A percentile compares a stretch with the other conserved stretches of the same genome.
Evolutionary conservation across 2,113 vertebrate genomes (phyloP).

Genomic region (Ailuropoda melanoleuca): DNA sequence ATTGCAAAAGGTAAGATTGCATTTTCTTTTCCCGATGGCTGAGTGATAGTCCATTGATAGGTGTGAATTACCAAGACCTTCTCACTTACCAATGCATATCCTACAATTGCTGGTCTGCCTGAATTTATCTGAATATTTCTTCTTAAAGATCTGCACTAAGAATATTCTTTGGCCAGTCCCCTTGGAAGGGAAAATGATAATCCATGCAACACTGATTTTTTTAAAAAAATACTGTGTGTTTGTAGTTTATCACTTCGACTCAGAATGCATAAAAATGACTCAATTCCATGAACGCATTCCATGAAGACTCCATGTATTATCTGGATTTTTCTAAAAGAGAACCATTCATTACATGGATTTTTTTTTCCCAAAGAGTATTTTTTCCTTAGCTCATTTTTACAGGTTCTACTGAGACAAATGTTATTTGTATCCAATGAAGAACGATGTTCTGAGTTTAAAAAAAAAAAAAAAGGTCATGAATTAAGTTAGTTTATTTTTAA

Average conservation of each 20-base stretch:
- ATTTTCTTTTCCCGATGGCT: background rate
- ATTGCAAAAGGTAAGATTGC: too few relatives aligned
- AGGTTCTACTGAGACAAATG: slow-evolving; percentile 66
- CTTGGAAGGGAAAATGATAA: background rate
- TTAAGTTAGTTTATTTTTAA: slow-evolving; percentile 78
- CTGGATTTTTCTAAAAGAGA: slow-evolving; percentile 60
- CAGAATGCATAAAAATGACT: slow-evolving; percentile 33
- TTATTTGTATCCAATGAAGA: slow-evolving; percentile 69
- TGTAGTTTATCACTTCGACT: slow-evolving; percentile 41
- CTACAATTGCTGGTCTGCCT: background rate
- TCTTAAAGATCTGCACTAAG: background rate
- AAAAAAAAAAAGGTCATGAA: slow-evolving; percentile 71
- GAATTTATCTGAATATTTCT: slow-evolving; percentile 18
- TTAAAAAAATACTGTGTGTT: slow-evolving; percentile 32
- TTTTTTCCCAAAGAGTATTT: slow-evolving; percentile 1
- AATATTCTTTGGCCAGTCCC: background rate
- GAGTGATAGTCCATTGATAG: background rate
- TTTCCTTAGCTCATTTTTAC: slow-evolving; percentile 40
- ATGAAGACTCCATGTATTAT: slow-evolving; percentile 34
- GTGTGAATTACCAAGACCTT: background rate
- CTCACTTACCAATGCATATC: background rate
- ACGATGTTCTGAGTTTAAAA: slow-evolving; percentile 65
- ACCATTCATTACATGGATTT: slow-evolving; percentile 43
- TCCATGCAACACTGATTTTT: slow-evolving; percentile 15
- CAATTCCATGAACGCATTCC: slow-evolving; percentile 16